A percentile compares a stretch with the other conserved stretches of the same genome.
Conservation (phyloP, 2,797 vertebrate species). For the Sebastes taczanowskii region DNA sequence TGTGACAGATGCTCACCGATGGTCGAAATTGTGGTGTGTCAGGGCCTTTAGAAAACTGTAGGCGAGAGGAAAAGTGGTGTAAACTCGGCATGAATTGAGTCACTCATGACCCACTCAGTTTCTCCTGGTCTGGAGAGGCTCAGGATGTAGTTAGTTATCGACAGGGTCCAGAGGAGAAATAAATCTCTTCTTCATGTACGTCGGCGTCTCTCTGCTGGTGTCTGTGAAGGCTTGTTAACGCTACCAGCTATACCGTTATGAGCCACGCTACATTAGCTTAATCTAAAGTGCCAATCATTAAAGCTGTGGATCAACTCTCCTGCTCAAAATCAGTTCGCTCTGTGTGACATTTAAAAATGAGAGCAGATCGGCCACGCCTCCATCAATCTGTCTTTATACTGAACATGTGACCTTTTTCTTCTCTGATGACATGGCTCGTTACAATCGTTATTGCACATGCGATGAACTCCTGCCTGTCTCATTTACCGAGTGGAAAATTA, state of each 20-base stretch:
- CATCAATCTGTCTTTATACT: background rate
- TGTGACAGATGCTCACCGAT: too few species aligned
- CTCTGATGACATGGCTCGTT: background rate
- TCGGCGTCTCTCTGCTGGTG: background rate
- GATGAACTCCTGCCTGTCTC: background rate
- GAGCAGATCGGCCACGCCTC: background rate
- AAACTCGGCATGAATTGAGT: too few species aligned
- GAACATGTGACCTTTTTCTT: background rate
- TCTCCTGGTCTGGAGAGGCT: too few species aligned
- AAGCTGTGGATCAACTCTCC: background rate
- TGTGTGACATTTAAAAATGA: background rate
- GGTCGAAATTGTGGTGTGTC: too few species aligned
- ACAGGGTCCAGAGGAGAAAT: too few species aligned
- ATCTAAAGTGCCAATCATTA: background rate
- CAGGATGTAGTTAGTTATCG: too few species aligned
- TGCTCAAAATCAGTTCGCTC: background rate
- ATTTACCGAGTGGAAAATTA: background rate
- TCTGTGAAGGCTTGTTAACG: too few species aligned
- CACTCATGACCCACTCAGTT: too few species aligned
- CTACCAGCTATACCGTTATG: background rate
- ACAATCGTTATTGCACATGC: background rate
- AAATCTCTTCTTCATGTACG: too few species aligned
- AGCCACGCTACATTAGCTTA: background rate
- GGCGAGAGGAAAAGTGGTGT: too few species aligned
- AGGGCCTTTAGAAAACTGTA: too few species aligned